Evolutionary conservation across 2,888 invertebrate genomes (phyloP).

Genomic region (Melinopterus prodromus): DNA sequence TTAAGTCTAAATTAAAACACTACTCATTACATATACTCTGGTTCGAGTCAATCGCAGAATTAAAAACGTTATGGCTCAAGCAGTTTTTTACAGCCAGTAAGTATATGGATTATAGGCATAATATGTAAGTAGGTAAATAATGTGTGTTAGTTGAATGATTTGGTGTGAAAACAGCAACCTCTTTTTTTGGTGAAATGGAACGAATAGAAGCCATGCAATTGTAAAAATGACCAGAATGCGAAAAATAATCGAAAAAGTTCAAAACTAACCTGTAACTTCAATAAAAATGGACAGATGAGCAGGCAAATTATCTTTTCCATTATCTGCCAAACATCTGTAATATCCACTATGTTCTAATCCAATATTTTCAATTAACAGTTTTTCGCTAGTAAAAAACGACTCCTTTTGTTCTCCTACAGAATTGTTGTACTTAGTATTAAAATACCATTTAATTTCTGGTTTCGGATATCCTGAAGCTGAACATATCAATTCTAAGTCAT

Average conservation of each 20-base stretch:
- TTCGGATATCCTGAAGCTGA: slow-evolving; percentile 10
- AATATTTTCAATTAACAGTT: slow-evolving; percentile 14
- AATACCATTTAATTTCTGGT: slow-evolving; percentile 22
- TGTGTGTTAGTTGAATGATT: no score
- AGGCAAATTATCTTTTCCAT: slow-evolving; percentile 8
- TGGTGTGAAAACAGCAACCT: no score
- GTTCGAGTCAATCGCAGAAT: no score
- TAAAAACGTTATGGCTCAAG: no score
- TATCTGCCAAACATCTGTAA: slow-evolving; percentile 22
- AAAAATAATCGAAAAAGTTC: background rate
- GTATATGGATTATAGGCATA: no score
- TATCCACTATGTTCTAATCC: slow-evolving; percentile 13
- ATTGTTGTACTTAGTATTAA: slow-evolving; percentile 11
- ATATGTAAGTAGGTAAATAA: no score
- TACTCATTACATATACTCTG: no score
- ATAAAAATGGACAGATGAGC: slow-evolving; percentile 8
- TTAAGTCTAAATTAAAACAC: no score
- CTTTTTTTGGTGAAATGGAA: no score
- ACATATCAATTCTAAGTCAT: slow-evolving; percentile 5
- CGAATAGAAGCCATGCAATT: no score
- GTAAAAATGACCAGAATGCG: background rate
- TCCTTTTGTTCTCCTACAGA: slow-evolving; percentile 12
- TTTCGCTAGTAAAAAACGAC: slow-evolving; percentile 5
- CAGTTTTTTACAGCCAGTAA: no score
- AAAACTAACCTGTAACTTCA: slow-evolving; percentile 16